A percentile compares a stretch with the other conserved stretches of the same genome.
Evolutionary conservation across 2,113 vertebrate genomes (phyloP).

Genomic region (Monopterus albus): DNA sequence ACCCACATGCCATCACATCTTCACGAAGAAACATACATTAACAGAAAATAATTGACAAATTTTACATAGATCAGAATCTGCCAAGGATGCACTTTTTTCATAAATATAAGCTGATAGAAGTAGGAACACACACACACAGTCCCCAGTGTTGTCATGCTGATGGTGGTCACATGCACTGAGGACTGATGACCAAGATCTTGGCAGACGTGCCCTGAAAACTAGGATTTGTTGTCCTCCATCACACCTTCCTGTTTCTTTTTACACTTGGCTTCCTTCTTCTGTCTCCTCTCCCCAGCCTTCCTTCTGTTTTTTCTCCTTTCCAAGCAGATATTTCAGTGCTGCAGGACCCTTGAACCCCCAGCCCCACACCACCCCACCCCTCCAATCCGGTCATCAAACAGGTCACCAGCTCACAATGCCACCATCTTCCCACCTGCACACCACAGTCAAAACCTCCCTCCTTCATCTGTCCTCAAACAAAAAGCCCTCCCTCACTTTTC

Average conservation of each 20-base stretch:
- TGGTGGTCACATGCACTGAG: constrained; percentile 59
- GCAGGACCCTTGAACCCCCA: constrained; percentile 30
- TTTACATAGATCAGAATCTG: neutral
- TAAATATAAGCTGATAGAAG: too few species aligned
- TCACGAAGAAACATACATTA: neutral
- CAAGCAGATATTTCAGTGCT: constrained; percentile 65
- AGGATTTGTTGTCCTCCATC: constrained; percentile 72
- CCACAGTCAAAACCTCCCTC: constrained; percentile 64
- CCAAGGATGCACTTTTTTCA: neutral
- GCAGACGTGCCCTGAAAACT: constrained; percentile 76
- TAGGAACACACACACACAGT: constrained; percentile 20
- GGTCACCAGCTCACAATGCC: constrained; percentile 52
- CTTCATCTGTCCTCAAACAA: constrained; percentile 63
- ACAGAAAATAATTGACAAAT: neutral
- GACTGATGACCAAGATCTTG: constrained; percentile 72
- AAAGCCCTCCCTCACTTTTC: constrained; percentile 22
- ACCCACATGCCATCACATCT: neutral
- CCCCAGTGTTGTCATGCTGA: constrained; percentile 59
- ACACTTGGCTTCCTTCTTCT: constrained; percentile 65
- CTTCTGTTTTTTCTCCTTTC: constrained; percentile 53
- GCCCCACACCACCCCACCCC: neutral
- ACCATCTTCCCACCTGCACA: constrained; percentile 65
- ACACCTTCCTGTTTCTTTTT: constrained; percentile 78
- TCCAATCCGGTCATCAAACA: constrained; percentile 40
- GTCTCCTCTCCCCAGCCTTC: constrained; percentile 30